Conservation (phyloP, 2,888 invertebrate species). For the Euproctis similis region DNA sequence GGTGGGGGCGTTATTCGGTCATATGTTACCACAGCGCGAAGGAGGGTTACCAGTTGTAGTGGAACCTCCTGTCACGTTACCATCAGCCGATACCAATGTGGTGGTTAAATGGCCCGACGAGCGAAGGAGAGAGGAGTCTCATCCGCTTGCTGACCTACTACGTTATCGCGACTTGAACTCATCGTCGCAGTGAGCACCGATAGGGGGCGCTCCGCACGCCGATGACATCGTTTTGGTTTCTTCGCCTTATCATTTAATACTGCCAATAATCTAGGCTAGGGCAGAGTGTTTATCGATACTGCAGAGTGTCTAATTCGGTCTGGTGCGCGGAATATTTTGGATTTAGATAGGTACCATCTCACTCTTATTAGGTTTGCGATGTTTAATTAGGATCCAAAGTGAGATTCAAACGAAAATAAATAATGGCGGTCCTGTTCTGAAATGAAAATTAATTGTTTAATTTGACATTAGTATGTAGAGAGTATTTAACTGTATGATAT, state of each 20-base stretch:
- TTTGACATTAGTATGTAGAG: too few relatives aligned
- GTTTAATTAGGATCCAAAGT: conserved; percentile 38
- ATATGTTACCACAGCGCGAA: conserved; percentile 52
- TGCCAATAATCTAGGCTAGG: conserved; percentile 37
- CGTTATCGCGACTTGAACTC: conserved; percentile 53
- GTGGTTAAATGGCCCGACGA: conserved; percentile 66
- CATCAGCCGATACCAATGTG: conserved; percentile 45
- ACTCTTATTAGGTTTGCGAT: conserved; percentile 36
- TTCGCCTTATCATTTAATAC: conserved; percentile 43
- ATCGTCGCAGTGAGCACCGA: conserved; percentile 47
- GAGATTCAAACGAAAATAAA: conserved; percentile 22
- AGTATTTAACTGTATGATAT: too few relatives aligned
- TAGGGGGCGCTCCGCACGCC: conserved; percentile 23
- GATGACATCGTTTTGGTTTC: conserved; percentile 40
- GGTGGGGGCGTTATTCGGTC: conserved; percentile 55
- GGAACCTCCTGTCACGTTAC: conserved; percentile 63
- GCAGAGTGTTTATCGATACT: conserved; percentile 43
- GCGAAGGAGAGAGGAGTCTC: conserved; percentile 32
- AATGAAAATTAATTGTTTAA: conserved; percentile 22
- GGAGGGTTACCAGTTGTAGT: conserved; percentile 53
- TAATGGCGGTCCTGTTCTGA: conserved; percentile 15
- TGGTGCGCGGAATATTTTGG: conserved; percentile 35
- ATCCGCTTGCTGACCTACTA: conserved; percentile 52
- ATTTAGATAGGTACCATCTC: conserved; percentile 32
- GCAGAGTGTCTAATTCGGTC: too few relatives aligned